Evolutionary conservation across 2,797 vertebrate genomes (phyloP).

Genomic region (Silurus aristotelis): DNA sequence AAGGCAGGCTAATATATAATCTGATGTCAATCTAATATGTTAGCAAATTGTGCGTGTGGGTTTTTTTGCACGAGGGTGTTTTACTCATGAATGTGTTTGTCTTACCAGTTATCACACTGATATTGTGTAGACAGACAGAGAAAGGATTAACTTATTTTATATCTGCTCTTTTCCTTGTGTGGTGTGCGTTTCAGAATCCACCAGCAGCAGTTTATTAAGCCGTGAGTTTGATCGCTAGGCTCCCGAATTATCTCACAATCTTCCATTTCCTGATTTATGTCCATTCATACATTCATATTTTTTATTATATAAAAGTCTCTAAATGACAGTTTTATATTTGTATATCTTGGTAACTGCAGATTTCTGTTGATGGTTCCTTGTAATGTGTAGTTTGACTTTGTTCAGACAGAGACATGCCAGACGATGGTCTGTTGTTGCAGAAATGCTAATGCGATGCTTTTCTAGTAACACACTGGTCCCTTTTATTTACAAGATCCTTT

Average conservation of each 20-base stretch:
- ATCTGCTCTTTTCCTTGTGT: conserved; percentile 40
- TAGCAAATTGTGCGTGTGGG: neutral
- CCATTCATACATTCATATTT: conserved; percentile 2
- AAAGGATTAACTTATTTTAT: conserved; percentile 45
- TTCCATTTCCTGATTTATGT: conserved; percentile 19
- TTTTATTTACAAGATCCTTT: neutral
- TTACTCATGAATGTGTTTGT: neutral
- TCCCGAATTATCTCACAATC: conserved; percentile 36
- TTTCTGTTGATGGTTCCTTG: neutral
- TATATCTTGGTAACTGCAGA: neutral
- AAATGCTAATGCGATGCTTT: neutral
- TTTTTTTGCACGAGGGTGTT: neutral
- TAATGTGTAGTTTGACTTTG: neutral
- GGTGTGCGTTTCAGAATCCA: conserved; percentile 44
- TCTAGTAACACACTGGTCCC: no score
- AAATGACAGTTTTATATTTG: conserved; percentile 19
- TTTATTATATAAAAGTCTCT: neutral
- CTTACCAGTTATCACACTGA: conserved; percentile 27
- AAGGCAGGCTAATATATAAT: neutral
- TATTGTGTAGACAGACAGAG: conserved; percentile 41
- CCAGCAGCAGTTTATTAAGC: conserved; percentile 45
- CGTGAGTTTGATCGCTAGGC: conserved; percentile 46
- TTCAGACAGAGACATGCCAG: neutral
- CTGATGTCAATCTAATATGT: neutral
- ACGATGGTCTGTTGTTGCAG: no score